Evolutionary conservation across 2,113 vertebrate species (phyloP).

Genomic region (Notothenia rossii): DNA sequence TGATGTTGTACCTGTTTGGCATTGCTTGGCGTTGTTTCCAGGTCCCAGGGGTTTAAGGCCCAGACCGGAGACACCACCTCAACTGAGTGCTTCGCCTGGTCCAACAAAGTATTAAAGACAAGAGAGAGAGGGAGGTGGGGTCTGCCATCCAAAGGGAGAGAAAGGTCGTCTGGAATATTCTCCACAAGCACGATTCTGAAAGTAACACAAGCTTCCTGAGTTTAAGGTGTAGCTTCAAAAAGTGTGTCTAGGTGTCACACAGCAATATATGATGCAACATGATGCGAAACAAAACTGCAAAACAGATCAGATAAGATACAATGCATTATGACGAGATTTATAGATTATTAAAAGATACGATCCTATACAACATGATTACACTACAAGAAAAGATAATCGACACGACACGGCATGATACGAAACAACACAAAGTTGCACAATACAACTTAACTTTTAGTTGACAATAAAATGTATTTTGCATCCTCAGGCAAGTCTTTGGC

Average conservation of each 20-base stretch:
- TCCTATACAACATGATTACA: too few species aligned
- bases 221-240: background rate
- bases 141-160: slow-evolving; percentile 84
- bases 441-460: too few species aligned
- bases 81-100: slow-evolving; percentile 89
- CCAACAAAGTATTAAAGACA: slow-evolving; percentile 91
- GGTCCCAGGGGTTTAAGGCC: slow-evolving; percentile 79
- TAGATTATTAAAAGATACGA: too few species aligned
- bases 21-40: slow-evolving; percentile 81
- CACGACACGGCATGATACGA: too few species aligned
- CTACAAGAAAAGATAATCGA: too few species aligned
- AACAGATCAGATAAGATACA: too few species aligned
- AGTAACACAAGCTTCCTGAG: slow-evolving; percentile 11
- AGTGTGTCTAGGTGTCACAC: background rate
- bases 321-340: too few species aligned
- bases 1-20: slow-evolving; percentile 86
- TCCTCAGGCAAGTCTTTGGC: too few species aligned
- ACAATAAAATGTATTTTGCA: too few species aligned
- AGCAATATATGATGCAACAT: too few species aligned
- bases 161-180: slow-evolving; percentile 92
- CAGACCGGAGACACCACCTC: slow-evolving; percentile 94
- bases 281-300: too few species aligned
- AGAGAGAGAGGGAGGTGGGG: slow-evolving; percentile 87
- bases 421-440: too few species aligned
- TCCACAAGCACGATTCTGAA: slow-evolving; percentile 91